Evolutionary conservation across 2,797 vertebrate species (phyloP), one percentile per base, ranked within the genome.

Genomic region (Pangasius macronema): DNA sequence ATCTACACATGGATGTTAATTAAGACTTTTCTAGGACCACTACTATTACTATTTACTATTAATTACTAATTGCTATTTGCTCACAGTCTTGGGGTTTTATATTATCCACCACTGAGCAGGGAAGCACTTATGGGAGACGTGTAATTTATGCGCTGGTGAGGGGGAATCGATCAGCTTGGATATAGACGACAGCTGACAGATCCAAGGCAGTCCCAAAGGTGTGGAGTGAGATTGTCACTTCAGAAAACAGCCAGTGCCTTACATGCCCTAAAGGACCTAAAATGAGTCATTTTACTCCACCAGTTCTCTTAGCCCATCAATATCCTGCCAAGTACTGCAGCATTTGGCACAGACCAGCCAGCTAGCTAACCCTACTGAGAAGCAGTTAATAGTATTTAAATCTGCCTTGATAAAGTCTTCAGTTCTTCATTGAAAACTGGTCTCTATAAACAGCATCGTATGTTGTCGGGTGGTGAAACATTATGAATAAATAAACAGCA

Each of bases 71-170:
- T 75, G 33, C 67, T 42, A 77, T 85, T 88, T 88, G 89, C 89
- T 84, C 27, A 59, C 70, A 76, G 67, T 73, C 80, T 42, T 30
- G 84, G 49, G 68, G 63, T 80, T 83, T 73, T 90, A 83, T 88
- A 90, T 91, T 88, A 89, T 91, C 90, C 86, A 90, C 79, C 85
- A 81, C 77, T 75, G 87, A 85, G 87, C 80, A 87, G 83, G 84
- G 87, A 87, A 88, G 53, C 85, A 57, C 72, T 90, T 86, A 87
- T 84, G 84, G 87, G 87, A 87, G 82, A 73, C 89, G 57, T 88
- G 87, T 89, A 87, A 90, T 86, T 82, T 87, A 87, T 90, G 73
- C 53, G 0, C 51, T 46, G 59, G 86, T 39, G 55, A 87, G 67
- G 79, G 82, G 33, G 42, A 83, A 88, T 87, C 85, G 84, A 90